phyloP scores from a whole-genome alignment of 2,888 invertebrate genomes.

The Acheta domesticus region DNA sequence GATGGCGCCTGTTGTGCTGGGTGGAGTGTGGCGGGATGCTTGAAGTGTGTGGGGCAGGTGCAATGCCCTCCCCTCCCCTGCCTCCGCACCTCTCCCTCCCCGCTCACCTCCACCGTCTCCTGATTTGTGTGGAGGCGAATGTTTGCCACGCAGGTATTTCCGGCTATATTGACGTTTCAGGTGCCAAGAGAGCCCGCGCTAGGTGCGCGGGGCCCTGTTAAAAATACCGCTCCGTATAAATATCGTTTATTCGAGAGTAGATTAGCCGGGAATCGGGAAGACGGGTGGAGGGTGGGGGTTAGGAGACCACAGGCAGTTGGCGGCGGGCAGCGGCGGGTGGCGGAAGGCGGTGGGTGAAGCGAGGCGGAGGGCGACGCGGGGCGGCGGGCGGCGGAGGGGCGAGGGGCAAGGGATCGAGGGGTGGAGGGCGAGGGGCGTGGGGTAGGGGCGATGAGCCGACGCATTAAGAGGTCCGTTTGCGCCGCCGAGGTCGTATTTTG shows the following conservation, averaged over 20 bases:
- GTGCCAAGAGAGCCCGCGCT: background rate
- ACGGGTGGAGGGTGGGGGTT: background rate
- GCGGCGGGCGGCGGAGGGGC: no score
- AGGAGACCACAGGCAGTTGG: no score
- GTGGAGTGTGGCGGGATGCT: background rate
- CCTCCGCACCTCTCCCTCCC: background rate
- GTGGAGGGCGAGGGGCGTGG: no score
- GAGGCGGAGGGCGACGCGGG: no score
- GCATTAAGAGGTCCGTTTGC: no score
- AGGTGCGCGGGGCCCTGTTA: background rate
- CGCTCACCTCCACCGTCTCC: no score
- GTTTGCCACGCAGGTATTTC: background rate
- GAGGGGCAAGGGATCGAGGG: no score
- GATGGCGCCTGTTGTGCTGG: background rate
- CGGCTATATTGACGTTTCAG: constrained; percentile 7
- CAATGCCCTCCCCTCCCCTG: background rate
- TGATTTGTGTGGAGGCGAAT: background rate
- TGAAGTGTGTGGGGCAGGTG: constrained; percentile 10
- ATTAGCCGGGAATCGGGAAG: background rate
- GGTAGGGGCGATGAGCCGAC: no score
- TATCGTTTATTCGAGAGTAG: constrained; percentile 18
- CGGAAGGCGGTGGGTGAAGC: no score
- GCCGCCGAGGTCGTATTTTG: no score
- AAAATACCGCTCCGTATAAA: background rate
- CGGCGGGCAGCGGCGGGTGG: no score